Base-by-base conservation (phyloP, 2,888 invertebrate genomes). In the Mactromeris polynyma region DNA sequence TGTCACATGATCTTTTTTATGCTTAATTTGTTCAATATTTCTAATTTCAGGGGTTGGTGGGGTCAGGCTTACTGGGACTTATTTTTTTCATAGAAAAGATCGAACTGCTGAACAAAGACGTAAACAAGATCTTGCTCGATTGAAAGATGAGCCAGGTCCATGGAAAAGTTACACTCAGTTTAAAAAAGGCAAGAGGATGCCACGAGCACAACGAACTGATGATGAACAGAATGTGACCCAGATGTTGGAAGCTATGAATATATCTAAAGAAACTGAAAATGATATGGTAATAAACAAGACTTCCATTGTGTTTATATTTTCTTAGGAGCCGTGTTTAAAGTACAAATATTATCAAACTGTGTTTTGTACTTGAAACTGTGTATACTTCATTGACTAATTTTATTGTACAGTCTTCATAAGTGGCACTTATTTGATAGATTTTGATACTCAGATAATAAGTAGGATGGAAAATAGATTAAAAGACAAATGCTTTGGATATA, bases 241-340 rank as follows among this genome's bases (percentile, higher is more conserved):
- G n/a, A 78, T 93, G 31, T 88, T 93, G 26, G 81, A 91, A 6
- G 81, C 91, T 9, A 91, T 93, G 89, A 85, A 93, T n/a, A 51
- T 91, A 73, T 73, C 73, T 17, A 33, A 33, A 79, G 81, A 73
- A 85, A 94, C 87, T 81, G 83, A 91, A 85, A 91, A 87, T 89
- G 86, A 90, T 81, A 87, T 87, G 89, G 90, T 86, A 36, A 26
- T 51, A 85, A 40, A 33, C n/a, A n/a, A n/a, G n/a, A n/a, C n/a
- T n/a, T n/a, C n/a, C n/a, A n/a, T n/a, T n/a, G n/a, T n/a, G n/a
- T n/a, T n/a, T n/a, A n/a, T n/a, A n/a, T n/a, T n/a, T n/a, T n/a
- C n/a, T n/a, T n/a, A n/a, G n/a, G n/a, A n/a, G n/a, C n/a, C n/a
- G n/a, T n/a, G n/a, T n/a, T n/a, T n/a, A n/a, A n/a, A n/a, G n/a